Evolutionary conservation across 2,888 invertebrate species (phyloP).

Genomic region (Cheilosia urbana): DNA sequence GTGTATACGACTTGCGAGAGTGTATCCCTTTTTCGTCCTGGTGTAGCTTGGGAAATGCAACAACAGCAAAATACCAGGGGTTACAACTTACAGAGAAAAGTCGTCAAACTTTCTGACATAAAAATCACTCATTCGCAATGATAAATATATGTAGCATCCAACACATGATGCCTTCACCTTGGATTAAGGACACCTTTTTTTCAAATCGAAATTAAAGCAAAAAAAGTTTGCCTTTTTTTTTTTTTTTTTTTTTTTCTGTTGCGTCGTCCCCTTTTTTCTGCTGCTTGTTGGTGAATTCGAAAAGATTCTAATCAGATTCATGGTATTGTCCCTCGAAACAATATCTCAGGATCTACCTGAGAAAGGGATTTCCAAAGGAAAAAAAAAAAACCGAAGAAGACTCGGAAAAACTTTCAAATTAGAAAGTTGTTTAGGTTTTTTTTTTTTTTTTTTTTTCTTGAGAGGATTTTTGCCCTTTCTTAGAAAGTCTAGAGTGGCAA

Average conservation of each 20-base stretch:
- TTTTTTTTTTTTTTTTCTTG: slow-evolving; percentile 21
- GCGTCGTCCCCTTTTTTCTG: too few relatives aligned
- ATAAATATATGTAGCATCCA: slow-evolving; percentile 55
- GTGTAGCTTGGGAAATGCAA: slow-evolving; percentile 45
- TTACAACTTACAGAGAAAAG: slow-evolving; percentile 24
- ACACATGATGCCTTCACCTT: slow-evolving; percentile 72
- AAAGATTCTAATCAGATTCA: slow-evolving; percentile 72
- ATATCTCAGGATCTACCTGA: slow-evolving; percentile 58
- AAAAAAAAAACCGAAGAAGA: slow-evolving; percentile 12
- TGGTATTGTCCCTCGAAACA: slow-evolving; percentile 73
- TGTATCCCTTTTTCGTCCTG: slow-evolving; percentile 38
- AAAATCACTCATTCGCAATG: slow-evolving; percentile 74
- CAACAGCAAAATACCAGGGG: slow-evolving; percentile 22
- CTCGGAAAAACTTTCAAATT: slow-evolving; percentile 71
- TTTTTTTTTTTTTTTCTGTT: too few relatives aligned
- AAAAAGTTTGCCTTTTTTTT: slow-evolving; percentile 29
- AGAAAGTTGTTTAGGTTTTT: slow-evolving; percentile 63
- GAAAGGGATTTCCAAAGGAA: slow-evolving; percentile 3
- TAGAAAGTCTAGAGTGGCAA: background rate
- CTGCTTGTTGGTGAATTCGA: slow-evolving; percentile 32
- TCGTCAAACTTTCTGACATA: slow-evolving; percentile 73
- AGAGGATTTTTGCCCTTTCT: slow-evolving; percentile 16
- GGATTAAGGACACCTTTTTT: slow-evolving; percentile 66
- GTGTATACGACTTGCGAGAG: background rate
- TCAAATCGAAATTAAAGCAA: slow-evolving; percentile 59